Evolutionary conservation across 2,888 invertebrate species (phyloP), one percentile per base, ranked within the genome.

Genomic region (Rutpela maculata): DNA sequence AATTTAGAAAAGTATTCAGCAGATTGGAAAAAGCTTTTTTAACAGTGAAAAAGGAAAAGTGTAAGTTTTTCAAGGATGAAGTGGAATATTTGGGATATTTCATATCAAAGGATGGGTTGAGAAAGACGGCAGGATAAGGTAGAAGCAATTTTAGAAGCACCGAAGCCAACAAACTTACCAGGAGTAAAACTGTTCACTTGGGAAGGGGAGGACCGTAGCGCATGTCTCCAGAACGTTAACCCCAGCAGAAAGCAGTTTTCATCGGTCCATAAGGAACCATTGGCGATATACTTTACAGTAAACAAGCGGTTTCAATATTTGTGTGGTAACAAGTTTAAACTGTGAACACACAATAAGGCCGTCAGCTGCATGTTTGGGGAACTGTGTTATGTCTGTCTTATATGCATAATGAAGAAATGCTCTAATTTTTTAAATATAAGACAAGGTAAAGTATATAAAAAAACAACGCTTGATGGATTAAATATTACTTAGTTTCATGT

Each of bases 21-120:
- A 84, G 78, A 38, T 82, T 80, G 17, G 72, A 43, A 17, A 76
- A 85, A 3, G 81, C 84, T 56, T 86, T 85, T 6, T 81, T 86
- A 17, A 86, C 80, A 10, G 78, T 88, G 11, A 84, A 85, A 18
- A 83, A 17, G 89, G 89, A 26, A 3, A 26, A 26, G 76, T 89
- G 88, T 82, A 67, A 78, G 11, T 87, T 89, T 76, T 87, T 86
- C 35, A 75, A 85, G 77, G 68, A 84, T 0, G 77, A 86, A 75
- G 79, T 88, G 18, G 78, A 82, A 12, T 89, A 88, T 81, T 80
- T 90, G 17, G 86, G 87, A 2, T 80, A 80, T 60, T 69, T 31
- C 4, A 80, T 85, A 18, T 35, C 56, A 10, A 80, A 73, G 55
- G 76, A 82, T 12, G 83, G 84, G 12, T 63, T 84, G 31, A 75